phyloP scores from a whole-genome alignment of 2,888 invertebrate species.

The Drosophila niveifrons region DNA sequence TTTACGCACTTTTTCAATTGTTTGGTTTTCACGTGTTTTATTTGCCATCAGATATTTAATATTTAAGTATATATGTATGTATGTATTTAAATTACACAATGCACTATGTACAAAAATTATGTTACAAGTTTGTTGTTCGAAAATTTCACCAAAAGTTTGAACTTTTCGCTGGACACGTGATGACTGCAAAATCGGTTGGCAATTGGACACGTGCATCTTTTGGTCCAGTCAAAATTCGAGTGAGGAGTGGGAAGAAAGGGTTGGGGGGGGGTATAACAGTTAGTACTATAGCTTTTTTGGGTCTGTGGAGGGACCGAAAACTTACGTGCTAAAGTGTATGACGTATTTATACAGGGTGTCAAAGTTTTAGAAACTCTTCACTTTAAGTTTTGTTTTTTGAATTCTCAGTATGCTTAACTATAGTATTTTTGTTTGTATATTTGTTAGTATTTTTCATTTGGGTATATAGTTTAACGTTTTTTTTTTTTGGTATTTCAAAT shows the following conservation, averaged over 20 bases:
- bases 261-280: neutral
- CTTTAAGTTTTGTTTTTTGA: constrained; percentile 38
- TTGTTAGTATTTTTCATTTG: constrained; percentile 11
- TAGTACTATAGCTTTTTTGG: constrained; percentile 9
- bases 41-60: constrained; percentile 24
- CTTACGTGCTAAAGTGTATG: constrained; percentile 70
- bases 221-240: constrained; percentile 12
- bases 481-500: neutral
- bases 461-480: constrained; percentile 5
- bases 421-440: constrained; percentile 18
- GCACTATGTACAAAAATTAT: constrained; percentile 78
- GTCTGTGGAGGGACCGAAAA: constrained; percentile 26
- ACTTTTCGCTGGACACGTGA: constrained; percentile 57
- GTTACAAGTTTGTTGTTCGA: constrained; percentile 65
- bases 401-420: constrained; percentile 34
- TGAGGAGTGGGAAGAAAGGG: neutral
- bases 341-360: constrained; percentile 69
- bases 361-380: constrained; percentile 73
- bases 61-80: constrained; percentile 30
- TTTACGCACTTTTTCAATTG: constrained; percentile 12
- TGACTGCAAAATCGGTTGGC: constrained; percentile 42
- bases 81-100: constrained; percentile 66
- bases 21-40: constrained; percentile 24
- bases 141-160: constrained; percentile 71
- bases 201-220: constrained; percentile 61